Conservation (phyloP, 2,797 vertebrate species). For the Siniperca undulata region DNA sequence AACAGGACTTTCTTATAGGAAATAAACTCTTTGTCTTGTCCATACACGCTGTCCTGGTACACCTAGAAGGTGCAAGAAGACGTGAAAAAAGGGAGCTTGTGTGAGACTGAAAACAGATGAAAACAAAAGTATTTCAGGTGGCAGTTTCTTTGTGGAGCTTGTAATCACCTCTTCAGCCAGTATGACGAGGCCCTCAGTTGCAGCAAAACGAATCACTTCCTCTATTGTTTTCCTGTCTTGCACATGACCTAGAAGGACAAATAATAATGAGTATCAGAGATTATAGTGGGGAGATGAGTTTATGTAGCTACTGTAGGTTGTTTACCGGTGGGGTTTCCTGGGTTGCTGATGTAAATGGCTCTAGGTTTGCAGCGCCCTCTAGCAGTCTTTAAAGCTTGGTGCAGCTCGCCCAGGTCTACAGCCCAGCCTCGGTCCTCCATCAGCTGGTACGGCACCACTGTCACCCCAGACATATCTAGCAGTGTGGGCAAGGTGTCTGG, state of each 20-base stretch:
- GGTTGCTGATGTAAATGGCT: constrained; percentile 83
- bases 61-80: constrained; percentile 75
- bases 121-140: neutral
- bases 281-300: no score
- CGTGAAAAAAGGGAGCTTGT: neutral
- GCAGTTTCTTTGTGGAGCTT: neutral
- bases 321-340: constrained; percentile 84
- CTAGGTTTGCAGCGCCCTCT: constrained; percentile 69
- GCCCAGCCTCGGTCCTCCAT: constrained; percentile 77
- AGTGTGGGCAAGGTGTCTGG: constrained; percentile 66
- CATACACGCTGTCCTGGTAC: constrained; percentile 88
- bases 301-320: neutral
- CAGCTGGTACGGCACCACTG: constrained; percentile 73
- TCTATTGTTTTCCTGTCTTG: constrained; percentile 88
- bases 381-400: constrained; percentile 43
- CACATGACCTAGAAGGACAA: constrained; percentile 84
- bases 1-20: constrained; percentile 91
- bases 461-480: constrained; percentile 57
- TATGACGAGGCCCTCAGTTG: constrained; percentile 86
- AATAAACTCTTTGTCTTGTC: constrained; percentile 80
- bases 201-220: constrained; percentile 88
- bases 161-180: constrained; percentile 88
- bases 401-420: constrained; percentile 68
- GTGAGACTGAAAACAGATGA: neutral
- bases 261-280: neutral